Conservation (phyloP, 2,113 vertebrate genomes). For the Oceanodroma tethys region DNA sequence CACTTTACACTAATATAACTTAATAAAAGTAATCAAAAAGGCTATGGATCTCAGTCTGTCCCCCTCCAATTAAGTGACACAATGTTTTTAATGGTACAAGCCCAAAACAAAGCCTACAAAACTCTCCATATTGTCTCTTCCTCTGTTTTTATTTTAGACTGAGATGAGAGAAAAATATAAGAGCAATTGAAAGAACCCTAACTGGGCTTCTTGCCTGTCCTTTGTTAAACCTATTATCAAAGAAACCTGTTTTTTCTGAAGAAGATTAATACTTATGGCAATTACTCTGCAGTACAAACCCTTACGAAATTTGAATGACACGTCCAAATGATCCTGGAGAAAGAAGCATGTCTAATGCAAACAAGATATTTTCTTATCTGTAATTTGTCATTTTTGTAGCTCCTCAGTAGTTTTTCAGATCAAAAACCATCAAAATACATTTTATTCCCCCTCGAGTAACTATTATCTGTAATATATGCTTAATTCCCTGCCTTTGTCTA, state of each 20-base stretch:
- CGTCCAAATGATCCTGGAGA: not conserved
- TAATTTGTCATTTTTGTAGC: not conserved
- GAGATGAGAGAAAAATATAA: not conserved
- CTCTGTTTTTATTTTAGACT: not conserved
- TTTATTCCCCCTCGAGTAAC: not conserved
- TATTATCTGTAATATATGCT: not conserved
- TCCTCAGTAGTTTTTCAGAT: not conserved
- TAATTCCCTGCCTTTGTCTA: conserved; percentile 11
- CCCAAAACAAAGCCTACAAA: not conserved
- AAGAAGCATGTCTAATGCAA: not conserved
- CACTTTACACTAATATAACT: not conserved
- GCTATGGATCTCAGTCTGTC: not conserved
- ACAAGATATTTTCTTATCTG: not conserved
- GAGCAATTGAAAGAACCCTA: not conserved
- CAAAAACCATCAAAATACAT: not conserved
- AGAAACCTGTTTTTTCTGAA: not conserved
- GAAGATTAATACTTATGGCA: not conserved
- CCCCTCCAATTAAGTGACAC: not conserved
- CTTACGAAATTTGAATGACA: not conserved
- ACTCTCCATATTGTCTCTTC: not conserved
- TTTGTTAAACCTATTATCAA: not conserved
- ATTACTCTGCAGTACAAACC: not conserved
- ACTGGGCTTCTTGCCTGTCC: not conserved
- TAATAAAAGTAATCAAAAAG: not conserved
- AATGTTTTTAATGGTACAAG: not conserved